These are phyloP conservation scores for Myzus persicae DNA, from an alignment of 1,140 invertebrate genomes.

Conservation along the genomic window DNA sequence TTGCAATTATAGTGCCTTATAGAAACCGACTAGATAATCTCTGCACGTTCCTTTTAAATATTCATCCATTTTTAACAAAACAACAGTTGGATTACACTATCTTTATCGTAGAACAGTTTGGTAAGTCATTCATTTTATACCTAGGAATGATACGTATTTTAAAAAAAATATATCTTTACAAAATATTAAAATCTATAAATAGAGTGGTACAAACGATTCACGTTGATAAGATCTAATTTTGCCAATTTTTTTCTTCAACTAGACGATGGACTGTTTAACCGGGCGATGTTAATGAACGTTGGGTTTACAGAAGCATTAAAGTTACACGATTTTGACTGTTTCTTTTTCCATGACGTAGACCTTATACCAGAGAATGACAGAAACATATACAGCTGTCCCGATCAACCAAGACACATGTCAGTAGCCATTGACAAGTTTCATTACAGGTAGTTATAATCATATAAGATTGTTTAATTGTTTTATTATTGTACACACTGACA, in stretches of 20 bases:
- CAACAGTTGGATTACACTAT: slow-evolving; percentile 94
- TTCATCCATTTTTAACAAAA: slow-evolving; percentile 88
- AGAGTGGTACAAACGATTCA: not conserved
- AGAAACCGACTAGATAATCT: slow-evolving; percentile 86
- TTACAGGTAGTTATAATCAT: slow-evolving; percentile 72
- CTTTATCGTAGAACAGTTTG: slow-evolving; percentile 92
- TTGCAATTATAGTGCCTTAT: slow-evolving; percentile 90
- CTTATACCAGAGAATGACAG: slow-evolving; percentile 90
- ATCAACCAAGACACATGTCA: slow-evolving; percentile 93
- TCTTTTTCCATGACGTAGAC: slow-evolving; percentile 96
- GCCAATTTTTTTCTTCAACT: slow-evolving; percentile 61
- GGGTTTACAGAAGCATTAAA: slow-evolving; percentile 88
- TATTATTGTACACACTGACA: not conserved
- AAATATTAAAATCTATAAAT: not conserved
- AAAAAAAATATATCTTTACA: not conserved
- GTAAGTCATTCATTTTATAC: slow-evolving; percentile 64
- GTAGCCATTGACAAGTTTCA: slow-evolving; percentile 90
- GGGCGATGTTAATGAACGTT: slow-evolving; percentile 94
- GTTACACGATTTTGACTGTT: slow-evolving; percentile 82
- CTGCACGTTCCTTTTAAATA: slow-evolving; percentile 81
- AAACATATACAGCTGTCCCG: slow-evolving; percentile 90
- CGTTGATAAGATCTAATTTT: not conserved
- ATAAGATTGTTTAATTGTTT: not conserved
- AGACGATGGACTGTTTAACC: slow-evolving; percentile 81
- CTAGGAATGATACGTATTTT: not conserved